A percentile compares a stretch with the other conserved stretches of the same genome.
Conservation (phyloP, 2,797 vertebrate species). For the Pterois miles region DNA sequence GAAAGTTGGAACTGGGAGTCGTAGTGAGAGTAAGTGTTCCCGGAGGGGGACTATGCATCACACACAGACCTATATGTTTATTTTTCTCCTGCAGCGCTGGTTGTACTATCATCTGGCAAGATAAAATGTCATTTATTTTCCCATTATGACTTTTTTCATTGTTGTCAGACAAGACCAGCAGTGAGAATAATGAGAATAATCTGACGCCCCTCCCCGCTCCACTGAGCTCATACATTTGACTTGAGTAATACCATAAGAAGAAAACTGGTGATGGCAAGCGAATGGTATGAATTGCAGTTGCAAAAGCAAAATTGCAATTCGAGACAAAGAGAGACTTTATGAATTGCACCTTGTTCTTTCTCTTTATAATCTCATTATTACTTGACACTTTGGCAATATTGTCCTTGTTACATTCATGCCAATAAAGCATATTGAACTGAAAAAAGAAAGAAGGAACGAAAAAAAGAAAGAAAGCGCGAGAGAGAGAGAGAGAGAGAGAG, state of each 20-base stretch:
- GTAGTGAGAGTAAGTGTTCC: slow-evolving; percentile 29
- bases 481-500: slow-evolving; percentile 16
- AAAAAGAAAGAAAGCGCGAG: slow-evolving; percentile 4
- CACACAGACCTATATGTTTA: slow-evolving; percentile 21
- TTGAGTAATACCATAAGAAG: slow-evolving; percentile 22
- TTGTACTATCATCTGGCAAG: slow-evolving; percentile 17
- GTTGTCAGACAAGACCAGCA: slow-evolving; percentile 17
- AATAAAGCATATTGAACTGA: background rate
- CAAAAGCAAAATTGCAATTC: slow-evolving; percentile 15
- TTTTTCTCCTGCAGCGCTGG: slow-evolving; percentile 28
- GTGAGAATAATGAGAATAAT: slow-evolving; percentile 34
- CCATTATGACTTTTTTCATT: slow-evolving; percentile 39
- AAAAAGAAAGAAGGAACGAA: background rate
- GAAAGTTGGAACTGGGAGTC: slow-evolving; percentile 36
- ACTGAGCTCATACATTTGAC: slow-evolving; percentile 25
- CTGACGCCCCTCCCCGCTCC: slow-evolving; percentile 21
- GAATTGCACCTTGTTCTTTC: background rate
- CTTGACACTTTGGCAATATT: background rate
- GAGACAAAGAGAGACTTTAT: background rate
- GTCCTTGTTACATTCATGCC: background rate
- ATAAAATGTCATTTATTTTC: slow-evolving; percentile 19
- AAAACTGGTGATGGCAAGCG: background rate
- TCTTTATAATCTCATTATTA: background rate
- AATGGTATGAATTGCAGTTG: background rate
- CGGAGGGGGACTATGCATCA: slow-evolving; percentile 17